A percentile compares a stretch with the other conserved stretches of the same genome.
phyloP scores from a whole-genome alignment of 2,797 vertebrate species.

The Gymnopithys bicolor region DNA sequence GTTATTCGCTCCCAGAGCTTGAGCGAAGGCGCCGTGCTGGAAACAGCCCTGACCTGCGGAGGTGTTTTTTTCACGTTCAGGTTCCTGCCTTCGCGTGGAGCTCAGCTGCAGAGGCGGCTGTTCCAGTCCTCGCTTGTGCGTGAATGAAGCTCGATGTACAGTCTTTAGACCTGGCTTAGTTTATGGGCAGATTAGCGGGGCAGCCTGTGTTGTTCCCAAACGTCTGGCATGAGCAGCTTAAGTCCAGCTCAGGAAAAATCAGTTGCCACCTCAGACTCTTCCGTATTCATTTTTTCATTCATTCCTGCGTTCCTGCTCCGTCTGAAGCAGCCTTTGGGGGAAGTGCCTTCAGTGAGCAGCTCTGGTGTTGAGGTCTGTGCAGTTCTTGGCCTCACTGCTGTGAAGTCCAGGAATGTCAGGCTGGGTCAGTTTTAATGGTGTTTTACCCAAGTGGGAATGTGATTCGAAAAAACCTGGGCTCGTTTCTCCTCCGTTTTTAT shows the following conservation, averaged over 20 bases:
- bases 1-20: fast-evolving
- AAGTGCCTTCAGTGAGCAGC: neutral
- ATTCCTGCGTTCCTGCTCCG: neutral
- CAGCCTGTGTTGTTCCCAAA: neutral
- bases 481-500: fast-evolving
- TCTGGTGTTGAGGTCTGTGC: neutral
- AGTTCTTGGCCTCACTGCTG: neutral
- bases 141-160: fast-evolving
- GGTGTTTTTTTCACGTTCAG: neutral
- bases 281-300: neutral
- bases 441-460: neutral
- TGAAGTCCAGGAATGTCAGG: neutral
- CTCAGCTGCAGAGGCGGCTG: neutral
- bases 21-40: neutral
- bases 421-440: neutral
- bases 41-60: neutral
- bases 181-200: neutral
- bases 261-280: neutral
- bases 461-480: neutral
- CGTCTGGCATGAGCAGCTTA: fast-evolving
- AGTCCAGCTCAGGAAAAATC: neutral
- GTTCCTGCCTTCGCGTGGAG: neutral
- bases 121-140: neutral
- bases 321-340: neutral
- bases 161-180: neutral